Conservation (phyloP, 1,140 invertebrate species). For the Latrodectus geometricus region DNA sequence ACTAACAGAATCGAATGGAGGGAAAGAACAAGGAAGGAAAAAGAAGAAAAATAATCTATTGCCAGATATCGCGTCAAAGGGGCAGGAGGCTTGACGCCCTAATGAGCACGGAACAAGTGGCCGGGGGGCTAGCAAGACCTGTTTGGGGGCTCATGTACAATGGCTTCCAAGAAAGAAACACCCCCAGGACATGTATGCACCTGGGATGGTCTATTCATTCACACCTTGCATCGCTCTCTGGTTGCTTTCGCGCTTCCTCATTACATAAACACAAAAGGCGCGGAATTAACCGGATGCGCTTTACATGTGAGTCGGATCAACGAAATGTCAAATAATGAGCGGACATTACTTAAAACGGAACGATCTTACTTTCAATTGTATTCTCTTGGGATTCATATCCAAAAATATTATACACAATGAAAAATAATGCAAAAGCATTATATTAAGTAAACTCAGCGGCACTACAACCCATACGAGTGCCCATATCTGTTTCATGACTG, state of each 20-base stretch:
- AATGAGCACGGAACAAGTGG: slow-evolving; percentile 53
- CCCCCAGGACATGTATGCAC: slow-evolving; percentile 32
- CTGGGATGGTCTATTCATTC: slow-evolving; percentile 19
- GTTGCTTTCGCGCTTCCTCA: too few relatives aligned
- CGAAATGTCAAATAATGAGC: slow-evolving; percentile 1
- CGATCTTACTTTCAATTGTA: too few relatives aligned
- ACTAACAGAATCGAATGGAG: not conserved
- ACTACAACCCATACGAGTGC: too few relatives aligned
- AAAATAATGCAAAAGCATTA: too few relatives aligned
- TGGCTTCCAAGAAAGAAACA: slow-evolving; percentile 35
- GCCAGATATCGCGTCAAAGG: slow-evolving; percentile 40
- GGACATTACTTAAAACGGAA: too few relatives aligned
- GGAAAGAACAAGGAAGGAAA: not conserved
- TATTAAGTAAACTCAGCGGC: too few relatives aligned
- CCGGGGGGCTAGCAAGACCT: slow-evolving; percentile 16
- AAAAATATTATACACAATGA: too few relatives aligned
- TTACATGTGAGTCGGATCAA: not conserved
- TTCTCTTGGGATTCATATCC: too few relatives aligned
- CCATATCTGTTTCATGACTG: too few relatives aligned
- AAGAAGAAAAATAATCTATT: not conserved
- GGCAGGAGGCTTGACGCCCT: slow-evolving; percentile 46
- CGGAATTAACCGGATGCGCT: not conserved
- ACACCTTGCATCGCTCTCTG: slow-evolving; percentile 12
- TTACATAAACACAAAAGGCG: too few relatives aligned
- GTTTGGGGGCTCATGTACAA: slow-evolving; percentile 22